phyloP scores from a whole-genome alignment of 2,888 invertebrate genomes.

The Megaustenia siamemsis region DNA sequence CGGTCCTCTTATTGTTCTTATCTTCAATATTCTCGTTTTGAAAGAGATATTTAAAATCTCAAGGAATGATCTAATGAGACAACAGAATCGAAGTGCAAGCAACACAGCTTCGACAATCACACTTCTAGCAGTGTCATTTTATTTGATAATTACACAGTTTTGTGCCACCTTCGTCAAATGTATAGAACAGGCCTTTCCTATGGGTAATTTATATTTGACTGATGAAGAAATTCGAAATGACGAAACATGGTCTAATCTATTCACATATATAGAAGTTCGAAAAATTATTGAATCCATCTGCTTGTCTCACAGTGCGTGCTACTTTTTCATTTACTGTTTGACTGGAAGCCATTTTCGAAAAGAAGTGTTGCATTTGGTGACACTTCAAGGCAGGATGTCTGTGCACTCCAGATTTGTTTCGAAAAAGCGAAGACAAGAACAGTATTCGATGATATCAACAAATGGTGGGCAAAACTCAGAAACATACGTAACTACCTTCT shows the following conservation, averaged over 20 bases:
- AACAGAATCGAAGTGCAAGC: slow-evolving; percentile 55
- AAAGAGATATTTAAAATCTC: slow-evolving; percentile 69
- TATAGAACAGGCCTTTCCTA: slow-evolving; percentile 59
- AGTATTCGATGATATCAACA: slow-evolving; percentile 61
- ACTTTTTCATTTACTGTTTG: slow-evolving; percentile 72
- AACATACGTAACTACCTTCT: slow-evolving; percentile 57
- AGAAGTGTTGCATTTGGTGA: slow-evolving; percentile 56
- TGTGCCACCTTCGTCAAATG: slow-evolving; percentile 71
- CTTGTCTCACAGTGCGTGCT: slow-evolving; percentile 75
- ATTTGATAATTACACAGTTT: slow-evolving; percentile 73
- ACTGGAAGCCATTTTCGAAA: slow-evolving; percentile 73
- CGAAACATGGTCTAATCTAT: slow-evolving; percentile 66
- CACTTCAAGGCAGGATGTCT: slow-evolving; percentile 55
- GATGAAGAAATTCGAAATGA: slow-evolving; percentile 66
- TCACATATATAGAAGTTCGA: slow-evolving; percentile 63
- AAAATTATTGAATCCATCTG: slow-evolving; percentile 73
- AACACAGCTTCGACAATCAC: slow-evolving; percentile 72
- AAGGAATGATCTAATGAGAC: slow-evolving; percentile 57
- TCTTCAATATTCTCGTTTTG: slow-evolving; percentile 73
- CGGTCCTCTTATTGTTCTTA: slow-evolving; percentile 68
- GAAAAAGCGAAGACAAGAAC: slow-evolving; percentile 54
- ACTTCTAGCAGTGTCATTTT: slow-evolving; percentile 75
- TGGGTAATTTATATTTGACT: slow-evolving; percentile 61
- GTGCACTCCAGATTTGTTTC: slow-evolving; percentile 43
- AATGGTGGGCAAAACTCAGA: slow-evolving; percentile 59